Percentiles rank a stretch among this genome's conserved stretches.
Evolutionary conservation across 2,888 invertebrate species (phyloP).

Genomic region (Panzeria rudis): DNA sequence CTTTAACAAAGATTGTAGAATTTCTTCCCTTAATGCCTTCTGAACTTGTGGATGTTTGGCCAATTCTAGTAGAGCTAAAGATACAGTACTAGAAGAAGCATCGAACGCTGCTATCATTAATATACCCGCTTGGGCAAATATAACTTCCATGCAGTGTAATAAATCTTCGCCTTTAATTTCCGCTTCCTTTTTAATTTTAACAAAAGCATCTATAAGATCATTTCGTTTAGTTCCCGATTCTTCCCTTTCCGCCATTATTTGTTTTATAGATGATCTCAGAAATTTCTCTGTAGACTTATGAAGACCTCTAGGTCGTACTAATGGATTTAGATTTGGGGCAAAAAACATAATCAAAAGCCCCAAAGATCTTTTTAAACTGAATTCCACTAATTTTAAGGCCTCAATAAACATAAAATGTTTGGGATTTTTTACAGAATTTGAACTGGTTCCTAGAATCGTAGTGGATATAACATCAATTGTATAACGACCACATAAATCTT

Average conservation of each 20-base stretch:
- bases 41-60: conserved; percentile 83
- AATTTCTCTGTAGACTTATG: conserved; percentile 4
- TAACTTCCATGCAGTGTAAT: neutral
- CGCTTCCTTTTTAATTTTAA: conserved; percentile 34
- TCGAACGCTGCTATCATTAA: conserved; percentile 82
- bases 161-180: conserved; percentile 5
- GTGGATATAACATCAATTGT: conserved; percentile 80
- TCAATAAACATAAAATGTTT: neutral
- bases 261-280: neutral
- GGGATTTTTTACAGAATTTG: conserved; percentile 76
- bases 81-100: conserved; percentile 82
- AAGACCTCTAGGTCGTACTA: neutral
- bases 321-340: conserved; percentile 13
- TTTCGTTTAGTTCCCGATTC: neutral
- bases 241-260: conserved; percentile 22
- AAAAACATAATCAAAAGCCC: conserved; percentile 31
- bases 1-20: conserved; percentile 79
- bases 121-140: conserved; percentile 80
- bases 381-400: neutral
- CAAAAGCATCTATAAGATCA: conserved; percentile 50
- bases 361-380: conserved; percentile 28
- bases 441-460: conserved; percentile 77
- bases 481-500: conserved; percentile 78
- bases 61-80: conserved; percentile 80
- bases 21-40: conserved; percentile 82